A percentile compares a stretch with the other conserved stretches of the same genome.
Evolutionary conservation across 2,888 invertebrate genomes (phyloP).

Genomic region (Thalpophila matura): DNA sequence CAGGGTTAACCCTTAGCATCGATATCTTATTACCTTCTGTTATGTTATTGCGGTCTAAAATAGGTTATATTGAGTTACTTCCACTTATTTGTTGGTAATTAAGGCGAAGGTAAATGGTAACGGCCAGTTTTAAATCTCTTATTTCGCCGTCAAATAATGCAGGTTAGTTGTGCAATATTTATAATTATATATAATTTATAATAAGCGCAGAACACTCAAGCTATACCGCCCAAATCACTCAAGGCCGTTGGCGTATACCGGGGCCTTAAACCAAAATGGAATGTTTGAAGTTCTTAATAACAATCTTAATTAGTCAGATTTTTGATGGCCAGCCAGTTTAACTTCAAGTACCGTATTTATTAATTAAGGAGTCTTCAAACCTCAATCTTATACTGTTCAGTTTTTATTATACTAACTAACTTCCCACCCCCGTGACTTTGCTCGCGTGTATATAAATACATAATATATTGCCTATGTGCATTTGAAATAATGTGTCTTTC

Average conservation of each 20-base stretch:
- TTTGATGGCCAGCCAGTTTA: slow-evolving; percentile 13
- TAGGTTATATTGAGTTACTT: slow-evolving; percentile 48
- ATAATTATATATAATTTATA: too few species aligned
- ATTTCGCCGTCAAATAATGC: too few species aligned
- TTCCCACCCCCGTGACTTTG: too few species aligned
- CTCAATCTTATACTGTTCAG: background rate
- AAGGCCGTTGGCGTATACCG: too few species aligned
- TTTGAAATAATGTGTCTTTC: too few species aligned
- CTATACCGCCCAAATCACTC: too few species aligned
- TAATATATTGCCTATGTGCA: too few species aligned
- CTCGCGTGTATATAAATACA: background rate
- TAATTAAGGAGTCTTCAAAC: slow-evolving; percentile 18
- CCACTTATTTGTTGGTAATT: slow-evolving; percentile 26
- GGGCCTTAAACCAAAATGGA: slow-evolving; percentile 27
- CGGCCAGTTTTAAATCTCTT: too few species aligned
- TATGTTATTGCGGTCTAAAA: slow-evolving; percentile 46
- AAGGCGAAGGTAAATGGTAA: too few species aligned
- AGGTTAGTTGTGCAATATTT: too few species aligned
- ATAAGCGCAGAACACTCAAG: too few species aligned
- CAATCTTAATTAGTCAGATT: slow-evolving; percentile 36
- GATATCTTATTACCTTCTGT: slow-evolving; percentile 44
- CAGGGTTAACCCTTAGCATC: slow-evolving; percentile 21
- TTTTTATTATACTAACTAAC: background rate
- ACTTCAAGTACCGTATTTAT: slow-evolving; percentile 16
- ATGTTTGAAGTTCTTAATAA: slow-evolving; percentile 38